Evolutionary conservation across 2,888 invertebrate genomes (phyloP), one percentile per base, ranked within the genome.

Genomic region (Ophion ventricosus): DNA sequence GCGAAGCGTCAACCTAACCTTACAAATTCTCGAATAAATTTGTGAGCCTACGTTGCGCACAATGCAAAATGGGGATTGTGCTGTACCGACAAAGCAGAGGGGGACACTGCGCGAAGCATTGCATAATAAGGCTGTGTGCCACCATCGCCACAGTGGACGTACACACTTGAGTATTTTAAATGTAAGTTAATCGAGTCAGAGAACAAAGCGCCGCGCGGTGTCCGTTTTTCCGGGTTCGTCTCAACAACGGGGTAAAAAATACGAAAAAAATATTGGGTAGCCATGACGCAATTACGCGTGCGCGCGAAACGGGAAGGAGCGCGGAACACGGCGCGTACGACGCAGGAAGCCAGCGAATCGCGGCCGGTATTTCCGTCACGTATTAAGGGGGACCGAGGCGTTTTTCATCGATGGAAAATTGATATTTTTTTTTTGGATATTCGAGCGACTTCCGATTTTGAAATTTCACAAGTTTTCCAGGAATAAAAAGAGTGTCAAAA

Each of bases 261-360:
- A 56, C 56, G 11, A 23, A 57, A 20, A 7, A 5, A 23, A 57
- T 14, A 23, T 8, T 23, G 20, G 4, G 8, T 11, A 57, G 20
- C 2, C 57, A 11, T 23, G 57, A 57, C 57, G 57, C 20, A 85
- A 83, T 81, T 85, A 87, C 89, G 89, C 88, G 88, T 87, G 86
- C 89, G 88, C 89, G 90, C 90, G 90, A 87, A 84, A 88, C 90
- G 89, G 89, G 90, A 89, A 87, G 89, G 88, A 89, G 87, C 90
- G 90, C 91, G 92, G 87, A 87, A 88, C 88, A 88, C 89, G 90
- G 87, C 88, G 87, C 90, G 88, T 89, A 87, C 88, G 88, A 89
- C 90, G 91, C 92, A 92, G 91, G 91, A 92, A 92, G 92, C 92
- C 91, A 91, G 88, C 89, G 90, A 89, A 89, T 88, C 91, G 90